A percentile compares a stretch with the other conserved stretches of the same genome.
Conservation (phyloP, 2,113 vertebrate species). For the Ginglymostoma cirratum region DNA sequence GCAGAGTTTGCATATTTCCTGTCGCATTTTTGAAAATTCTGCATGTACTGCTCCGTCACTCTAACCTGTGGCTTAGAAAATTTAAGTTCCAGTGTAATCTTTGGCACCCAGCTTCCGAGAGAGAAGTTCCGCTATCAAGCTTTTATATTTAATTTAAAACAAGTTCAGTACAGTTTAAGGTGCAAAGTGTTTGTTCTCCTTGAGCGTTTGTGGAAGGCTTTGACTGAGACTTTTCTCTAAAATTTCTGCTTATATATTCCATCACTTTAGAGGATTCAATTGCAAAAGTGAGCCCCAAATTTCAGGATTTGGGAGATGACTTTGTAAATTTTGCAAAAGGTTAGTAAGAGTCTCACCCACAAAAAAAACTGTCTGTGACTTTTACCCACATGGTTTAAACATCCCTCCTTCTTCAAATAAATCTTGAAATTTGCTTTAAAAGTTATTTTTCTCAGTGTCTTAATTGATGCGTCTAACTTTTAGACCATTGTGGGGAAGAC, state of each 20-base stretch:
- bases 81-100: background rate
- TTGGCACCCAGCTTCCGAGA: background rate
- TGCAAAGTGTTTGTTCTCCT: background rate
- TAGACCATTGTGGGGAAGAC: background rate
- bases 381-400: background rate
- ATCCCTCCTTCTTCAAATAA: background rate
- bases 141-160: background rate
- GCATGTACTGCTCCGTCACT: background rate
- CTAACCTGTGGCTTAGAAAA: background rate
- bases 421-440: background rate
- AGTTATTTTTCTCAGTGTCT: background rate
- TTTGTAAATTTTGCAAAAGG: background rate
- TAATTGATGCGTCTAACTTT: background rate
- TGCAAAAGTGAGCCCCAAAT: background rate
- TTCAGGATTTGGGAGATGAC: background rate
- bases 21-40: background rate
- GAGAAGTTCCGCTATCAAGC: background rate
- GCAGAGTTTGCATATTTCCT: background rate
- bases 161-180: background rate
- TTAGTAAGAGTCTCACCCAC: background rate
- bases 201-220: background rate
- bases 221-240: background rate
- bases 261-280: background rate
- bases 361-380: background rate
- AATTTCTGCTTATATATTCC: background rate